Evolutionary conservation across 2,797 vertebrate species (phyloP).

Genomic region (Cryptoblepharus egeriae): DNA sequence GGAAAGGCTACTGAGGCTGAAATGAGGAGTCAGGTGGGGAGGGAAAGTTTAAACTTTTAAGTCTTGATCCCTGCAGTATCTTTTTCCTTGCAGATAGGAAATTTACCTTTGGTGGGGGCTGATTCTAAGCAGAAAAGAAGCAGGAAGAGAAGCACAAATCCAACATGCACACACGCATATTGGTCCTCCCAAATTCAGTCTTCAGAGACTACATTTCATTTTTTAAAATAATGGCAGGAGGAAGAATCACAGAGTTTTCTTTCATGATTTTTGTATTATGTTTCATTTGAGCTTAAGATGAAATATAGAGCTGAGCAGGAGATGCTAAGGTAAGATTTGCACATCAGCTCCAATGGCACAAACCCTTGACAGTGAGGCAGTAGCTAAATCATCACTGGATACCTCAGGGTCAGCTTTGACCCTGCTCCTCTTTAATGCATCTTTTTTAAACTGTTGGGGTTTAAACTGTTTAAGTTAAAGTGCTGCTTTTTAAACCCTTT

Average conservation of each 20-base stretch:
- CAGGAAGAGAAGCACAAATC: background rate
- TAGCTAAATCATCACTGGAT: background rate
- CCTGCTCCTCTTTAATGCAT: too few relatives aligned
- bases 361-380: background rate
- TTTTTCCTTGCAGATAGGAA: background rate
- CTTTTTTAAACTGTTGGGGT: too few relatives aligned
- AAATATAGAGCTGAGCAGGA: background rate
- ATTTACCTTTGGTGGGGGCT: background rate
- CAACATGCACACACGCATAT: too few relatives aligned
- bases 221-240: too few relatives aligned
- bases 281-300: background rate
- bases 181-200: too few relatives aligned
- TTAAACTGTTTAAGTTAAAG: too few relatives aligned
- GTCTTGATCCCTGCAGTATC: background rate
- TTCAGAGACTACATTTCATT: too few relatives aligned
- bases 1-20: background rate
- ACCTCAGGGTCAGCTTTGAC: too few relatives aligned
- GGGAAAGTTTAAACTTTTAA: too few relatives aligned
- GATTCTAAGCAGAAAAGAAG: background rate
- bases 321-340: background rate
- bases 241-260: too few relatives aligned
- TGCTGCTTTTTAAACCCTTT: too few relatives aligned
- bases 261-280: background rate
- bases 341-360: background rate
- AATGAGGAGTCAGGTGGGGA: background rate